Conservation (phyloP, 2,888 invertebrate species). For the Eristalis tenax region DNA sequence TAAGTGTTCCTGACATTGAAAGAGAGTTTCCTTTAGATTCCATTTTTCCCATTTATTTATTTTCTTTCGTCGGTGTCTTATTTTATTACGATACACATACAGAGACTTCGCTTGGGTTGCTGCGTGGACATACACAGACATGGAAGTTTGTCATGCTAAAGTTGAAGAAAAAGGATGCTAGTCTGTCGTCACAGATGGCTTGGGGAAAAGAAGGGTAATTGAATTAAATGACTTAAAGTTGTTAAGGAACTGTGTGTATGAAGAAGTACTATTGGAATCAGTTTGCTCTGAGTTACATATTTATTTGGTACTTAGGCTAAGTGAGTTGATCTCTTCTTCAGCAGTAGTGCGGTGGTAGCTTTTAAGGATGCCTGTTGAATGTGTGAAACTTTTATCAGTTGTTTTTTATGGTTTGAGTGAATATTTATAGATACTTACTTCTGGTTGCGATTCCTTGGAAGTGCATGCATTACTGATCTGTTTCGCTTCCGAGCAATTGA, state of each 20-base stretch:
- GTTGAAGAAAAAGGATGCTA: background rate
- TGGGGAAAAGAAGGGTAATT: conserved; percentile 11
- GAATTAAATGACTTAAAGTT: conserved; percentile 50
- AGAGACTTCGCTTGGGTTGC: background rate
- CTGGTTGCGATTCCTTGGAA: background rate
- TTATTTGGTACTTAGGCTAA: background rate
- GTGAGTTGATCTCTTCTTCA: background rate
- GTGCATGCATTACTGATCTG: background rate
- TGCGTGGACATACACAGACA: conserved; percentile 19
- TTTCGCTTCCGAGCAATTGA: background rate
- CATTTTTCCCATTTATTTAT: conserved; percentile 3
- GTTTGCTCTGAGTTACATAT: conserved; percentile 1
- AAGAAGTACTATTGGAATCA: background rate
- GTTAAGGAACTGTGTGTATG: conserved; percentile 1
- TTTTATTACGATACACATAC: conserved; percentile 32
- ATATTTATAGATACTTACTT: too few relatives aligned
- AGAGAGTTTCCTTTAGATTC: conserved; percentile 52
- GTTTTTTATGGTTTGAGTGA: background rate
- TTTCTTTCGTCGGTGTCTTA: conserved; percentile 37
- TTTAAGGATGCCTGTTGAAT: background rate
- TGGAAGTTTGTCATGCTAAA: conserved; percentile 45
- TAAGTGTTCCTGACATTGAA: conserved; percentile 67
- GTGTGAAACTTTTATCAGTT: background rate
- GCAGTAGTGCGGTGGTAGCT: background rate
- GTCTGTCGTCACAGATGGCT: background rate